Base-by-base conservation (phyloP, 2,113 vertebrate species). In the Platanista minor region DNA sequence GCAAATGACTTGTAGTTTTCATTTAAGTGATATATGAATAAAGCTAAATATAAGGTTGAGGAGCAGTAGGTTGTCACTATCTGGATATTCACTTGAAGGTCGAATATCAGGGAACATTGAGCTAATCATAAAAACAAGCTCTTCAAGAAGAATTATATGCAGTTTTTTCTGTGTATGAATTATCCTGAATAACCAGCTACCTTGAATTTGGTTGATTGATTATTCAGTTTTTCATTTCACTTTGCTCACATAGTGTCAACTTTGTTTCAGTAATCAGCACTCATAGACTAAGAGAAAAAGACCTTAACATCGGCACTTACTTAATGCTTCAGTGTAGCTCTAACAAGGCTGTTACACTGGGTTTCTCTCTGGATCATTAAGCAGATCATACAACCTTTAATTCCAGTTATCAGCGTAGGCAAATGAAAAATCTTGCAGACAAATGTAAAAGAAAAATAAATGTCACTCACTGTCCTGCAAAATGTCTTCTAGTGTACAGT, bases 281-380 rank as follows among this genome's bases (percentile, higher is more conserved):
- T 94, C 64, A 33, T 11, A 90, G 46, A 77, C 29, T 31, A 54
- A 95, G 20, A 59, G 78, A 18, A 90, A 94, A 96, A 90, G 80
- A 49, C 21, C 66, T 97, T 95, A 71, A 83, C 74, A 52, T 21
- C 75, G 80, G 39, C n/a, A 49, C 36, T 77, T 61, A 33, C 33
- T 94, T 95, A 91, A 97, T 71, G 84, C 90, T 92, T 90, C 90
- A 78, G 46, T 67, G 57, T 64, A 85, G 62, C 39, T 83, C 71
- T 92, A 39, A 69, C 59, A 78, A 80, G 54, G 41, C 57, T 87
- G 41, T 92, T 90, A 87, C 29, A 36, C 62, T 43, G 43, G 36
- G 62, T 87, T 27, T 96, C n/a, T 82, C 66, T 95, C 95, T 90
- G 87, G 93, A 72, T 94, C 92, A 94, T 97, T 93, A 95, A 90